These are phyloP conservation scores for Leucopsar rothschildi DNA, from an alignment of 2,113 vertebrate species.

Conservation along the genomic window DNA sequence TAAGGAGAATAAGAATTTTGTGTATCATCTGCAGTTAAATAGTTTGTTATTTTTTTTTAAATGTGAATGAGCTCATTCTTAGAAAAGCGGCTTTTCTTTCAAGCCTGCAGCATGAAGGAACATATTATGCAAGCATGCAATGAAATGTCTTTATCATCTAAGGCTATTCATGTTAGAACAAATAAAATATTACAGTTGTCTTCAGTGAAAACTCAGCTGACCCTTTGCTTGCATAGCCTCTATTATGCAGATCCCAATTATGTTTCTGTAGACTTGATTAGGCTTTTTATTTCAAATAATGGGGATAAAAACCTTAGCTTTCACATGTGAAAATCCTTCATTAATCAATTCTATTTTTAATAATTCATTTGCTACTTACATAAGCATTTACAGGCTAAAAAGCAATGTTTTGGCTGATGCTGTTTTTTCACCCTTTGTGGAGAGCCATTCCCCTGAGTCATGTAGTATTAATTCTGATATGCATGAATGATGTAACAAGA, in stretches of 20 bases:
- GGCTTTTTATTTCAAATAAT: slow-evolving; percentile 18
- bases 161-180: background rate
- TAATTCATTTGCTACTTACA: slow-evolving; percentile 20
- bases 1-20: background rate
- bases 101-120: background rate
- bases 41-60: background rate
- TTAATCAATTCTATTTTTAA: slow-evolving; percentile 5
- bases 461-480: background rate
- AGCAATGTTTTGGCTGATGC: background rate
- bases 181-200: background rate
- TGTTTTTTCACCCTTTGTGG: background rate
- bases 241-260: slow-evolving; percentile 23
- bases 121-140: background rate
- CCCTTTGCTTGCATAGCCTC: background rate
- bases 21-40: background rate
- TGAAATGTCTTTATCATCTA: background rate
- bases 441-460: background rate
- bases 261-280: background rate
- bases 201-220: background rate
- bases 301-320: background rate
- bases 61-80: background rate
- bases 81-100: background rate
- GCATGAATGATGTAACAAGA: background rate
- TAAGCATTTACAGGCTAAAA: slow-evolving; percentile 4
- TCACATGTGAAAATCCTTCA: slow-evolving; percentile 4